Conservation (phyloP, 2,113 vertebrate species). For the rabbit (Oryctolagus cuniculus) region mOryCun1.1 NC_091449.1:60135501-60136000, state of each 20-base stretch:
- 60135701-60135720: not conserved
- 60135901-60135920: not conserved
- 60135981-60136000: not conserved
- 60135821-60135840: not conserved
- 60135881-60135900: not conserved
- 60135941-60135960: fast-evolving
- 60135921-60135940: not conserved
- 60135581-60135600: not conserved
- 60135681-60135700: not conserved
- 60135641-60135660: not conserved
- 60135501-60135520: not conserved
- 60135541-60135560: not conserved
- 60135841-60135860: not conserved
- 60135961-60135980: not conserved
- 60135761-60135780: not conserved
- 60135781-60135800: not conserved
- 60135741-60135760: not conserved
- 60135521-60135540: not conserved
- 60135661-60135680: not conserved
- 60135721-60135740: not conserved
- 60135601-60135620: not conserved
- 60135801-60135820: not conserved
- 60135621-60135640: not conserved
- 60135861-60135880: not conserved
- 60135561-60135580: not conserved